phyloP scores from a whole-genome alignment of 1,140 invertebrate genomes.

The Lycorma delicatula region DNA sequence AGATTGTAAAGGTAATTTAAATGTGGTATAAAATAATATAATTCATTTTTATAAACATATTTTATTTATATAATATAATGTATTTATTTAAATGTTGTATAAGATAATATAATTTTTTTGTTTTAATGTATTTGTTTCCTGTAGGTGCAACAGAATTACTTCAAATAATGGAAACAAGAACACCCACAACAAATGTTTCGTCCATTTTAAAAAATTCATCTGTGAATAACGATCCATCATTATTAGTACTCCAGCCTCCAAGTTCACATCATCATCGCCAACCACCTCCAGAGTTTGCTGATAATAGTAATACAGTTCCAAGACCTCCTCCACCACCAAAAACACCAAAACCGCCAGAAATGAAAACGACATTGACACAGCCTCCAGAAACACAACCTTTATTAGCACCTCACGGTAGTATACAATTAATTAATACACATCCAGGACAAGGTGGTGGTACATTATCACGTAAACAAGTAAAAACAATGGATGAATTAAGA shows the following conservation, averaged over 20 bases:
- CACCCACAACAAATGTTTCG: conserved; percentile 1
- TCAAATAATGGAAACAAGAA: conserved; percentile 25
- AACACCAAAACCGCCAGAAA: conserved; percentile 4
- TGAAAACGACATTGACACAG: neutral
- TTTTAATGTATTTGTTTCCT: too few species aligned
- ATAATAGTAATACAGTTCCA: conserved; percentile 17
- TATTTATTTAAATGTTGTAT: too few species aligned
- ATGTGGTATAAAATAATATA: too few species aligned
- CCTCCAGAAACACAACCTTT: conserved; percentile 27
- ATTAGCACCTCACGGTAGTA: conserved; percentile 18
- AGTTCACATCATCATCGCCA: conserved; percentile 1
- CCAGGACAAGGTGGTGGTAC: conserved; percentile 11
- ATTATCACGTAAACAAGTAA: conserved; percentile 8
- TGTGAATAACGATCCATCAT: neutral
- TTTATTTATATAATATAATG: too few species aligned
- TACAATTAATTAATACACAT: conserved; percentile 8
- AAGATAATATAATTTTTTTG: neutral
- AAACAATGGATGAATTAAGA: conserved; percentile 23
- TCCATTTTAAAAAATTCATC: conserved; percentile 26
- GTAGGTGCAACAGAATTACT: conserved; percentile 23
- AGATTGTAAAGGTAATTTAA: too few species aligned
- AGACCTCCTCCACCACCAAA: conserved; percentile 23
- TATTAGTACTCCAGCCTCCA: conserved; percentile 2
- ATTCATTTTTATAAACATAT: too few species aligned
- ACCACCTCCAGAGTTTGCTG: conserved; percentile 9